Evolutionary conservation across 2,797 vertebrate genomes (phyloP), one percentile per base, ranked within the genome.

Genomic region (Rhinogobio ventralis): DNA sequence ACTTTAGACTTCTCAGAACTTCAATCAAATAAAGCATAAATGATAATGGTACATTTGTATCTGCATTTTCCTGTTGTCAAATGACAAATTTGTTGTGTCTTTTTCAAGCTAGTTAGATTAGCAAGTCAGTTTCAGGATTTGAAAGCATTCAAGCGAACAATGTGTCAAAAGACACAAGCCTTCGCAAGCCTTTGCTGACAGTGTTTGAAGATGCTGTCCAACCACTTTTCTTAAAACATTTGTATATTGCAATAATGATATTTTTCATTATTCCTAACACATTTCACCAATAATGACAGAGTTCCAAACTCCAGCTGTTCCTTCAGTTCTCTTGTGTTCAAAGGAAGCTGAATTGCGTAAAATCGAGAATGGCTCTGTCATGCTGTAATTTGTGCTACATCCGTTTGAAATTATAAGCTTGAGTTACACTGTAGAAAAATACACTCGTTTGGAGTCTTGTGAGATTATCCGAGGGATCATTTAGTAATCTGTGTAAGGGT

Each of bases 391-490:
- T 69, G 72, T 51, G 42, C 64, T 45, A 28, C 39, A 68, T 76
- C 25, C 7, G 0, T 76, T 49, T 60, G 15, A 71, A 78, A 84
- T 69, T 5, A 33, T 42, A 67, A 81, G 42, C 25, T 69, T 36
- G 73, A 62, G 30, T 42, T 68, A 66, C 49, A 30, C 49, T 25
- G 13, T 72, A n/a, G 39, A 45, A 64, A 72, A 88, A 83, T 73
- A 57, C 30, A 72, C 64, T 25, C 45, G 23, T 57, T 25, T 46
- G 82, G 73, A 45, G 79, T 42, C 39, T 55, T 1, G 13, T 72
- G 10, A 14, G 17, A 46, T 73, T 55, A 51, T 78, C 30, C 17
- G 14, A 74, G 39, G 30, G 53, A 49, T 67, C 81, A 36, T 85
- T 85, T 72, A 71, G 51, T 33, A 45, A 78, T 73, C 25, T 72